Evolutionary conservation across 2,888 invertebrate genomes (phyloP).

Genomic region (Graphium colonna): DNA sequence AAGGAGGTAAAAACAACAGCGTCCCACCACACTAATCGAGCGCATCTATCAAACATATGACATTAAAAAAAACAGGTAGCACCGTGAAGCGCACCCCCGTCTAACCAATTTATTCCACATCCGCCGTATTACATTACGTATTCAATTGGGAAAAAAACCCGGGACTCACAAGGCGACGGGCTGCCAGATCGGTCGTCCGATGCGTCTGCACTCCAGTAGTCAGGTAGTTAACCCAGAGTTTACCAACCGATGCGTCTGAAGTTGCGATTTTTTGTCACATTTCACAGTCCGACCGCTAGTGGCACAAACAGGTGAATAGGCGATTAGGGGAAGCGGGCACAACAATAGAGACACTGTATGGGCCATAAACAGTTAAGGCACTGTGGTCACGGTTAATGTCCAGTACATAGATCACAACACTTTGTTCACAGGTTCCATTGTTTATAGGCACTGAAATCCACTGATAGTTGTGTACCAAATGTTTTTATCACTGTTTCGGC

Average conservation of each 20-base stretch:
- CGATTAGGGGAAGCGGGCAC: constrained; percentile 70
- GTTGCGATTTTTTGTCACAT: constrained; percentile 78
- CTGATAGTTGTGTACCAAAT: constrained; percentile 36
- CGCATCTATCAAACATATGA: constrained; percentile 49
- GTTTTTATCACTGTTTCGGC: constrained; percentile 39
- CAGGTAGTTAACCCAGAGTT: constrained; percentile 75
- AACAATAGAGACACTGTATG: constrained; percentile 70
- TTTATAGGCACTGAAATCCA: constrained; percentile 68
- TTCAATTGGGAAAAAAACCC: constrained; percentile 48
- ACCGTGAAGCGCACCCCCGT: constrained; percentile 66
- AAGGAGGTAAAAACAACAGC: constrained; percentile 42
- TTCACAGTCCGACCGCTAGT: constrained; percentile 70
- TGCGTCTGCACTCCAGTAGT: constrained; percentile 59
- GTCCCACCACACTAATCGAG: constrained; percentile 30
- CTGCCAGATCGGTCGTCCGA: constrained; percentile 62
- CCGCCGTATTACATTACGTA: constrained; percentile 75
- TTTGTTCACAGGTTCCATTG: constrained; percentile 15
- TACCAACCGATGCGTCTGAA: constrained; percentile 62
- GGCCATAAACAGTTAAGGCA: constrained; percentile 70
- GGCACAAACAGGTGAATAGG: constrained; percentile 68
- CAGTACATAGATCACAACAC: background rate
- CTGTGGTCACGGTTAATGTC: constrained; percentile 33
- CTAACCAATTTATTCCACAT: constrained; percentile 78
- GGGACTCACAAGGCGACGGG: constrained; percentile 69
- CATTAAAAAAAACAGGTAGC: constrained; percentile 73